Conservation (phyloP, 2,797 vertebrate species). For the Pelobates cultripes region DNA sequence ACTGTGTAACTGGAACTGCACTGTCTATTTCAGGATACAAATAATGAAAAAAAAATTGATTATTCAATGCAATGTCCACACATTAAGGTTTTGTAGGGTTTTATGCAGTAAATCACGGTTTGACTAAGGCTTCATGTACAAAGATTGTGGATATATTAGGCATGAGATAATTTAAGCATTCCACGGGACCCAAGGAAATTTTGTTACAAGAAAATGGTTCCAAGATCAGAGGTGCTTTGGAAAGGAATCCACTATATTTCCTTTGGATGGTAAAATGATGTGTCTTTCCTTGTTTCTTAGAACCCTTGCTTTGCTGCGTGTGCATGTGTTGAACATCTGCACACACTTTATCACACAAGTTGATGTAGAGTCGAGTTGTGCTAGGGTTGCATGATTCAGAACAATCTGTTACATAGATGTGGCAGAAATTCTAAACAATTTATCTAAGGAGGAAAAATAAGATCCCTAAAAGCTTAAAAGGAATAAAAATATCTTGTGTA, state of each 20-base stretch:
- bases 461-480: background rate
- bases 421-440: constrained; percentile 18
- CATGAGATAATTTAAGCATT: background rate
- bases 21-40: no score
- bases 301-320: background rate
- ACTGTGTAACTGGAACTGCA: no score
- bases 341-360: background rate
- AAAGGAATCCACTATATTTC: constrained; percentile 37
- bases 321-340: constrained; percentile 44
- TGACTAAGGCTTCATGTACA: background rate
- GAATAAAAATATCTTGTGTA: no score
- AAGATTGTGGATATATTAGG: background rate
- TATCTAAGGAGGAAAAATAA: background rate
- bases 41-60: background rate
- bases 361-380: background rate
- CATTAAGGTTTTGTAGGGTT: background rate
- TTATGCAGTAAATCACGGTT: background rate
- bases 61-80: background rate
- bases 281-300: constrained; percentile 23
- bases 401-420: background rate
- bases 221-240: background rate
- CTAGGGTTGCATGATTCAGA: constrained; percentile 6
- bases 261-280: constrained; percentile 22
- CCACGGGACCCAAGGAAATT: background rate
- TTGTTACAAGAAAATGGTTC: background rate